Evolutionary conservation across 2,113 vertebrate species (phyloP).

Genomic region (Pelodiscus sinensis): DNA sequence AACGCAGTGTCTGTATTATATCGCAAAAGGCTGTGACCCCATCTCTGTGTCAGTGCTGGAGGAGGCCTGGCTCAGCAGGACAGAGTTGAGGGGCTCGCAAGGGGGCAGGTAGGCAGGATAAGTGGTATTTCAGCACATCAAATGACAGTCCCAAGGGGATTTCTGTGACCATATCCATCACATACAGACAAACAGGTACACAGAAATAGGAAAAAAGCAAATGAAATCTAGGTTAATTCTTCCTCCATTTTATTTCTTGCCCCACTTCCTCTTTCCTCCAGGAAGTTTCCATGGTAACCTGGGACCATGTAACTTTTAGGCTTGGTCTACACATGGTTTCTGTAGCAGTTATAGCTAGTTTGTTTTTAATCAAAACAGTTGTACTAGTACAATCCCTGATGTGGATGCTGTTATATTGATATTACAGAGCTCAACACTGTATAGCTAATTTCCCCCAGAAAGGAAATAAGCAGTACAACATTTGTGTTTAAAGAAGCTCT

Average conservation of each 20-base stretch:
- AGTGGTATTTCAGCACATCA: too few relatives aligned
- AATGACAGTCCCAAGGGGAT: too few relatives aligned
- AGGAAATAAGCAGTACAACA: background rate
- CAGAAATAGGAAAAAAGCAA: background rate
- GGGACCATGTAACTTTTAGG: background rate
- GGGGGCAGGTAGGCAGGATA: too few relatives aligned
- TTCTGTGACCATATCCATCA: too few relatives aligned
- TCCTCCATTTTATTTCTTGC: background rate
- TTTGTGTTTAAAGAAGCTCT: background rate
- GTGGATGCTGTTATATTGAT: background rate
- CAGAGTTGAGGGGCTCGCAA: too few relatives aligned
- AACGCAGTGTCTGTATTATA: too few relatives aligned
- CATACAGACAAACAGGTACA: background rate
- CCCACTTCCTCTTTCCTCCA: background rate
- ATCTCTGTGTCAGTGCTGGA: too few relatives aligned
- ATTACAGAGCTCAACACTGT: background rate
- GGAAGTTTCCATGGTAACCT: background rate
- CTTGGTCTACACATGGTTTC: background rate
- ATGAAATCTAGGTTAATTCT: background rate
- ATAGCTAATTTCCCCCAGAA: background rate
- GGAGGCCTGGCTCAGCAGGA: too few relatives aligned
- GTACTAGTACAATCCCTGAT: background rate
- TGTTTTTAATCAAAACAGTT: background rate
- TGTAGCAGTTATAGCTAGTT: background rate
- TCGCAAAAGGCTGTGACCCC: too few relatives aligned